Percentiles rank a stretch among this genome's conserved stretches.
These are phyloP conservation scores for Troilus luridus DNA, from an alignment of 2,888 invertebrate genomes.

Conservation along the genomic window DNA sequence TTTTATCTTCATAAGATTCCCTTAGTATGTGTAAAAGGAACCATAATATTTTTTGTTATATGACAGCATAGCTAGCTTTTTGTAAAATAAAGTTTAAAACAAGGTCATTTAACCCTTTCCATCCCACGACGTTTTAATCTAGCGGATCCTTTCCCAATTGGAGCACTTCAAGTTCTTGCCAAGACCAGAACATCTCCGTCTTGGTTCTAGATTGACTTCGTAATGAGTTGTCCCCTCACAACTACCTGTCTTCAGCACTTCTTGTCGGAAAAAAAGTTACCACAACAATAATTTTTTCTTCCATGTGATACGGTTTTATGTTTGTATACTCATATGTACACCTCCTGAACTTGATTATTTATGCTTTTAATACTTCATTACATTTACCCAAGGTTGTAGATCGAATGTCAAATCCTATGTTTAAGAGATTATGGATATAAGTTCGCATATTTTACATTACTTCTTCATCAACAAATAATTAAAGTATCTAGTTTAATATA, in stretches of 20 bases:
- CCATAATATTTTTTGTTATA: background rate
- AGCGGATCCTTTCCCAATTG: background rate
- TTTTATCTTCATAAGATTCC: background rate
- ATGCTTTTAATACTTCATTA: no score
- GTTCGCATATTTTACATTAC: no score
- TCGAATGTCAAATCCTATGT: no score
- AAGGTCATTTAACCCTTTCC: background rate
- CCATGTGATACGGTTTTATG: background rate
- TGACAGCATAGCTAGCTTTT: background rate
- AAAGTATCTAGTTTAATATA: no score
- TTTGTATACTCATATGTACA: background rate
- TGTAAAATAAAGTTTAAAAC: background rate
- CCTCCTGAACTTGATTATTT: no score
- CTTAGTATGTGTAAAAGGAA: background rate
- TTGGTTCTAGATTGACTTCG: constrained; percentile 41
- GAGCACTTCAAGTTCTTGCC: constrained; percentile 23
- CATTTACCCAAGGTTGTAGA: no score
- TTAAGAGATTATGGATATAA: no score
- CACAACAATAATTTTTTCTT: background rate
- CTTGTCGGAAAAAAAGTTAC: background rate
- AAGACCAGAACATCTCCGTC: background rate
- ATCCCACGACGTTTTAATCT: background rate
- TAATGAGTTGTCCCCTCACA: constrained; percentile 27
- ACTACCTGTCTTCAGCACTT: background rate
- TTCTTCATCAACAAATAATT: no score